Evolutionary conservation across 2,797 vertebrate genomes (phyloP).

Genomic region (Hephaestus fuliginosus): DNA sequence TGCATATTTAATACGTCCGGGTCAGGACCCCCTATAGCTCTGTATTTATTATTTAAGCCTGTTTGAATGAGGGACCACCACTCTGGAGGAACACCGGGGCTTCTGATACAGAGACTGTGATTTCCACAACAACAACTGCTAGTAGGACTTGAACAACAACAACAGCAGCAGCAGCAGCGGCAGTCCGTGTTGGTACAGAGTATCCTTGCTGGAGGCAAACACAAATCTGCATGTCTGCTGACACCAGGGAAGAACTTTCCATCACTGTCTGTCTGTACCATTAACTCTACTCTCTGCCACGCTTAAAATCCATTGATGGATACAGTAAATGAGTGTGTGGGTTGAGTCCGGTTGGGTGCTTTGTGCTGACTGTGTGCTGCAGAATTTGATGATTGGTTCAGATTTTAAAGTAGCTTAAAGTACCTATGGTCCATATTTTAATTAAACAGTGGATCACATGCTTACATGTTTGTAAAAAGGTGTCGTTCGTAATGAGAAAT

Average conservation of each 20-base stretch:
- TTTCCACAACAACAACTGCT: slow-evolving; percentile 22
- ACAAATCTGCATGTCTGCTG: slow-evolving; percentile 7
- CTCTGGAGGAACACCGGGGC: slow-evolving; percentile 25
- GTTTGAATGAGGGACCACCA: slow-evolving; percentile 38
- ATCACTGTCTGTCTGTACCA: slow-evolving; percentile 22
- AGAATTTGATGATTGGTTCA: slow-evolving; percentile 3
- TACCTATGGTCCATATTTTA: neutral
- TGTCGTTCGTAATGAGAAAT: neutral
- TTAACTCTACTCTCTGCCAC: slow-evolving; percentile 10
- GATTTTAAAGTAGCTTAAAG: neutral
- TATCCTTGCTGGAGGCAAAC: neutral
- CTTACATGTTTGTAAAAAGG: neutral
- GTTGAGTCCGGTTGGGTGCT: neutral
- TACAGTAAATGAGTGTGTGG: neutral
- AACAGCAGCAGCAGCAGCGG: neutral
- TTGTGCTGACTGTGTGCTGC: slow-evolving; percentile 14
- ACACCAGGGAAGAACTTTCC: slow-evolving; percentile 25
- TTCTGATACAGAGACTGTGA: slow-evolving; percentile 39
- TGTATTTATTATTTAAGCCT: slow-evolving; percentile 78
- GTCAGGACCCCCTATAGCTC: slow-evolving; percentile 68
- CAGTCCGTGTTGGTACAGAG: neutral
- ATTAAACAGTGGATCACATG: neutral
- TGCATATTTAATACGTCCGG: slow-evolving; percentile 82
- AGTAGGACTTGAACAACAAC: neutral
- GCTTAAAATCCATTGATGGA: slow-evolving; percentile 18